phyloP scores from a whole-genome alignment of 1,140 invertebrate species.

The Apis laboriosa region DNA sequence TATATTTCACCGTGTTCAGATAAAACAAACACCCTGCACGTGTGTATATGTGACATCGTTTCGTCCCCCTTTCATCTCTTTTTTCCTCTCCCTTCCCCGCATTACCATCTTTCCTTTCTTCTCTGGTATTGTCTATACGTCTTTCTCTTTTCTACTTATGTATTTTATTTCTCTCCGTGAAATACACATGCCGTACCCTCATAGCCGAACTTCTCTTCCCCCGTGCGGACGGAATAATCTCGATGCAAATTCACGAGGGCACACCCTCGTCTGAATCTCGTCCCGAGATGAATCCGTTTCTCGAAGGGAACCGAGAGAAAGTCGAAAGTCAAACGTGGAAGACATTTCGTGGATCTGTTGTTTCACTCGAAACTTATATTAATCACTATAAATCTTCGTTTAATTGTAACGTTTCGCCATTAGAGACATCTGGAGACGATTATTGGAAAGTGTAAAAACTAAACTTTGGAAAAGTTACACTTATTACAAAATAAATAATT shows the following conservation, averaged over 20 bases:
- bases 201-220: slow-evolving; percentile 4
- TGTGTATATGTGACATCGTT: not conserved
- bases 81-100: not conserved
- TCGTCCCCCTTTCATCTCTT: too few relatives aligned
- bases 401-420: not conserved
- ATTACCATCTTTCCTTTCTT: not conserved
- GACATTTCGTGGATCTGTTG: not conserved
- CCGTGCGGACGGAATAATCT: slow-evolving; percentile 20
- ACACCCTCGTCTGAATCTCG: slow-evolving; percentile 27
- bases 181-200: not conserved
- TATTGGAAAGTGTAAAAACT: not conserved
- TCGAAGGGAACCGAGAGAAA: not conserved
- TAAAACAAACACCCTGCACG: too few relatives aligned
- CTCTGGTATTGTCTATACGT: not conserved
- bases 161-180: not conserved
- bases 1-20: too few relatives aligned
- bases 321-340: slow-evolving; percentile 24
- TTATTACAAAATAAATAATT: too few relatives aligned
- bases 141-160: not conserved
- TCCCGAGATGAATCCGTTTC: slow-evolving; percentile 7
- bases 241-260: slow-evolving; percentile 28
- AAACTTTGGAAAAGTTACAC: too few relatives aligned
- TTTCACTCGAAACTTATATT: not conserved
- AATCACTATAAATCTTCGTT: not conserved
- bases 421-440: not conserved